Base-by-base conservation (phyloP, 2,888 invertebrate genomes). In the Eupelmus urozonus region DNA sequence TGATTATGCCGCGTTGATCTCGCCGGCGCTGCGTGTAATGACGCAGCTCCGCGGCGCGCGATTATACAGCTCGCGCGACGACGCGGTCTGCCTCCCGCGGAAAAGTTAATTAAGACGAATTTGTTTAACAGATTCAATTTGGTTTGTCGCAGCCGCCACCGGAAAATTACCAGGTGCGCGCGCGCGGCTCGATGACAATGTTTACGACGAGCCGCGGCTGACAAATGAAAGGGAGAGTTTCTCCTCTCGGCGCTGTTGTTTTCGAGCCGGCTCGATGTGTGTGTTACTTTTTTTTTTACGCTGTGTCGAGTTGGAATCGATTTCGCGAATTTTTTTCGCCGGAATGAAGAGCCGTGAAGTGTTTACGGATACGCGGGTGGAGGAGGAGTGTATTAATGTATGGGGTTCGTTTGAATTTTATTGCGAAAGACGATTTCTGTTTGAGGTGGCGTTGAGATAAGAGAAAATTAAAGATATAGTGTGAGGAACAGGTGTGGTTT, bases 81-180 rank as follows among this genome's bases (percentile, higher is more conserved):
- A 1, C 25, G 25, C 53, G n/a, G 16, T 55, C 13, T 20, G 23
- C 20, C 9, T 23, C n/a, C 29, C 55, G 69, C 73, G 49, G 16
- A 45, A 76, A 80, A 76, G 73, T 69, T 80, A 59, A 80, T 80
- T 73, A 76, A 80, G 79, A 70, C 70, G 62, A 76, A 80, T 80
- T 80, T 80, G 76, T 76, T 76, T 76, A 74, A 70, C 53, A 73
- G 76, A 76, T 79, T 72, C 53, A 79, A 66, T 79, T 72, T 60
- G 62, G 75, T 72, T 76, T 55, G 62, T 23, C 34, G 53, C 4
- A 0, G 23, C 29, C 25, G 53, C 49, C 55, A 16, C 53, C 53
- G 66, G 65, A 71, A 71, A 77, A 71, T 71, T 77, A 23, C 40
- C 27, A 18, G n/a, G 3, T 25, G 25, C n/a, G n/a, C n/a, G n/a